Conservation (phyloP, 2,113 vertebrate species). For the Nesospiza acunhae region DNA sequence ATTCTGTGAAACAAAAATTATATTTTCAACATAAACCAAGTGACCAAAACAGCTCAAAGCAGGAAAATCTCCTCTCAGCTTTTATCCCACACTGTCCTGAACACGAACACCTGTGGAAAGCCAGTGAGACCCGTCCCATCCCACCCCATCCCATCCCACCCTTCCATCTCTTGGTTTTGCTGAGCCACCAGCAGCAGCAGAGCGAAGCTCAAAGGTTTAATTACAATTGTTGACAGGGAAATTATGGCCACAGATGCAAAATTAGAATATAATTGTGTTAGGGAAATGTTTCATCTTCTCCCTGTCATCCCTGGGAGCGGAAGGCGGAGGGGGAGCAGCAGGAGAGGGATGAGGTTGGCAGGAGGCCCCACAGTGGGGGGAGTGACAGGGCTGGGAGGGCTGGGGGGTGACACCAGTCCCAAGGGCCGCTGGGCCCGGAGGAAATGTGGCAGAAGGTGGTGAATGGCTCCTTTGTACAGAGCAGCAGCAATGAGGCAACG, state of each 20-base stretch:
- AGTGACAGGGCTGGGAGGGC: neutral
- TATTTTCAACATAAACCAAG: neutral
- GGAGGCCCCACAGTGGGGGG: neutral
- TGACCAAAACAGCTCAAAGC: neutral
- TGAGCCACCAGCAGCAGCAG: neutral
- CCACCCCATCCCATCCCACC: neutral
- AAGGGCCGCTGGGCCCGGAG: neutral
- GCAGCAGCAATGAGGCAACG: accelerated
- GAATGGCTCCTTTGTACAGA: neutral
- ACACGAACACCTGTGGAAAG: accelerated
- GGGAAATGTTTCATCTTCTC: neutral
- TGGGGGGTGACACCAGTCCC: neutral
- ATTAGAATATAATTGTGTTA: slow-evolving; percentile 1
- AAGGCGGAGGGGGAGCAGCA: neutral
- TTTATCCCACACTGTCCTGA: neutral
- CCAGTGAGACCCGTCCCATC: accelerated
- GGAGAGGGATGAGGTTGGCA: neutral
- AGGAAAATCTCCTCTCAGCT: neutral
- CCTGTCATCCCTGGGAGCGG: neutral
- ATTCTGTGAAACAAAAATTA: neutral
- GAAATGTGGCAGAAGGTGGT: neutral
- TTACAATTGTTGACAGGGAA: neutral
- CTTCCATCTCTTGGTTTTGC: neutral
- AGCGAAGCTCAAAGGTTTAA: neutral
- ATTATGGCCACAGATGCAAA: neutral